Percentiles rank a stretch among this genome's conserved stretches.
Evolutionary conservation across 2,113 vertebrate species (phyloP).

Genomic region (Tachysurus fulvidraco): DNA sequence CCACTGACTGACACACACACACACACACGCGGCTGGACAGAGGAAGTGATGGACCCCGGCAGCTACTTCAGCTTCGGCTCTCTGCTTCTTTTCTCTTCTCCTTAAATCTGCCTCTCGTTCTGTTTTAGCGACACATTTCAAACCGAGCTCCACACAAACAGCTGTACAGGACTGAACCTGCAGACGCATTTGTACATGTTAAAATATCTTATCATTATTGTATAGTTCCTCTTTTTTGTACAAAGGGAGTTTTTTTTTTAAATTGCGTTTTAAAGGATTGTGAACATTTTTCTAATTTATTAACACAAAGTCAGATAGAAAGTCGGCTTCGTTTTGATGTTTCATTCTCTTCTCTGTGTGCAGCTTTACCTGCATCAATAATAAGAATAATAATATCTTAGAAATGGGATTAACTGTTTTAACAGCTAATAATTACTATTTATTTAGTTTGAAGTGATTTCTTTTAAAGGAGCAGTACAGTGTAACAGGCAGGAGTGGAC

Average conservation of each 20-base stretch:
- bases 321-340: not conserved
- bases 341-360: not conserved
- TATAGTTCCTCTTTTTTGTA: constrained; percentile 78
- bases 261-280: constrained; percentile 15
- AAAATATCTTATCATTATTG: constrained; percentile 77
- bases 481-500: not conserved
- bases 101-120: constrained; percentile 51
- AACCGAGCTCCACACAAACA: constrained; percentile 41
- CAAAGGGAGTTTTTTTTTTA: constrained; percentile 75
- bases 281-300: constrained; percentile 23
- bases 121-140: constrained; percentile 32
- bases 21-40: not conserved
- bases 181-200: constrained; percentile 64
- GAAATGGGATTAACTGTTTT: not conserved
- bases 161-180: constrained; percentile 78
- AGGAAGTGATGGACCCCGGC: constrained; percentile 72
- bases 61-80: constrained; percentile 67
- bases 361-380: not conserved
- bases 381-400: not conserved
- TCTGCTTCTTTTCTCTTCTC: constrained; percentile 55
- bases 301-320: not conserved
- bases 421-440: not conserved
- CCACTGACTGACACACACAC: not conserved
- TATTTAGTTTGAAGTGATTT: not conserved
- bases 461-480: not conserved